Base-by-base conservation (phyloP, 2,113 vertebrate genomes). In the Ancistrus triradiatus region DNA sequence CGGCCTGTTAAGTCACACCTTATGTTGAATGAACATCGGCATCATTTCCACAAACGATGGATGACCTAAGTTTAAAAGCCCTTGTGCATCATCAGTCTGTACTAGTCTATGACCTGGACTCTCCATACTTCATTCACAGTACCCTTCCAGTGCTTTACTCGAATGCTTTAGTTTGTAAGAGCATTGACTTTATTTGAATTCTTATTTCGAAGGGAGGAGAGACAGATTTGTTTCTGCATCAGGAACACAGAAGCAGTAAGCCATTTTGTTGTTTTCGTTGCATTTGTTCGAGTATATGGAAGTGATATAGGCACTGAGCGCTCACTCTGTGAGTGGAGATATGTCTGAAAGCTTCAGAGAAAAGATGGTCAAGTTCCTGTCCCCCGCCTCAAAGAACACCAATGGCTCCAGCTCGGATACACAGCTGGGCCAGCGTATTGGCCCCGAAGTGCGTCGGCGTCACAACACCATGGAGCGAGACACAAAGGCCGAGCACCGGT, bases 381-480 rank as follows among this genome's bases (percentile, higher is more conserved):
- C 84, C 77, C 87, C 95, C 66, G 86, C 81, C 69, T 84, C 88
- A 7, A 88, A 86, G 73, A 91, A 92, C 65, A 87, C 90, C 77
- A 94, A 92, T 64, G 90, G 91, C 59, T 92, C 93, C 59, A 93
- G 94, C 78, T 97, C 94, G 27, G 95, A 97, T 77, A 92, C 91
- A 1, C 91, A 92, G 59, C 79, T 96, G n/a, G 87, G 86, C 27
- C 93, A 91, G 70, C 79, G 83, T 59, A 82, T 90, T 25, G 79
- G 79, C 3, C 25, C 73, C 17, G 94, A 95, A 59, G 92, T 96
- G 72, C 91, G 93, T 40, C 91, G 93, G 1, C 92, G 95, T 60
- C 93, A 95, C 75, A 93, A 98, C 86, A 98, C 94, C 33, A 98
- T 98, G 93, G 95, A 98, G 80, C 91, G 95, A 55, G 95, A 98